Conservation (phyloP, 2,797 vertebrate genomes). For the Anableps anableps region DNA sequence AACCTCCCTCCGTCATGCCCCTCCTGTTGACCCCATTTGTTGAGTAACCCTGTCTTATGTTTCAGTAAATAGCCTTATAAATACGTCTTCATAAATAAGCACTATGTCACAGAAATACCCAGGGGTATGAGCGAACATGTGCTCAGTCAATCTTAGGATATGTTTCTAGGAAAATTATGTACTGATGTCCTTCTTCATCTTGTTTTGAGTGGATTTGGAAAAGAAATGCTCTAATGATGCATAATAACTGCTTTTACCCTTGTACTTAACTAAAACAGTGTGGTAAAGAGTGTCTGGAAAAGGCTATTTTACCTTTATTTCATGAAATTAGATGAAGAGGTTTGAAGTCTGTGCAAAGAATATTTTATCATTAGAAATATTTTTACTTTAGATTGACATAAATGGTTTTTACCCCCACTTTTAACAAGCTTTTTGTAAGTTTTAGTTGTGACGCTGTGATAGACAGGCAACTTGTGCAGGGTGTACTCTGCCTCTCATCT, state of each 20-base stretch:
- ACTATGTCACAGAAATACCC: not conserved
- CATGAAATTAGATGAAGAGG: not conserved
- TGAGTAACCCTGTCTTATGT: conserved; percentile 51
- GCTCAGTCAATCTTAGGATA: not conserved
- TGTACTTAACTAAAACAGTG: not conserved
- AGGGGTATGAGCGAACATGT: conserved; percentile 23
- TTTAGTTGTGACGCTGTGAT: not conserved
- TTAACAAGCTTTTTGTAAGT: not conserved
- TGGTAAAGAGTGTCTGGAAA: not conserved
- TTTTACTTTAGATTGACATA: not conserved
- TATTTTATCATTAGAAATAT: too few relatives aligned
- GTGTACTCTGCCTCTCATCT: not conserved
- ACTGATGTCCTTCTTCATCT: not conserved
- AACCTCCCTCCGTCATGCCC: not conserved
- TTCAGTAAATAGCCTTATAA: conserved; percentile 53
- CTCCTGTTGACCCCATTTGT: not conserved
- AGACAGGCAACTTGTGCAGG: not conserved
- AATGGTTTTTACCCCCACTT: not conserved
- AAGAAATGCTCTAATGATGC: not conserved
- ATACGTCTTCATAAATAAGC: conserved; percentile 27
- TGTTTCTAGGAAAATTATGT: conserved; percentile 37
- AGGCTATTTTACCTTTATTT: not conserved
- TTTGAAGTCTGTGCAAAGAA: not conserved
- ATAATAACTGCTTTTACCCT: not conserved
- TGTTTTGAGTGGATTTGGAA: not conserved